Base-by-base conservation (phyloP, 2,888 invertebrate species). In the Dasysyrphus tricinctus region DNA sequence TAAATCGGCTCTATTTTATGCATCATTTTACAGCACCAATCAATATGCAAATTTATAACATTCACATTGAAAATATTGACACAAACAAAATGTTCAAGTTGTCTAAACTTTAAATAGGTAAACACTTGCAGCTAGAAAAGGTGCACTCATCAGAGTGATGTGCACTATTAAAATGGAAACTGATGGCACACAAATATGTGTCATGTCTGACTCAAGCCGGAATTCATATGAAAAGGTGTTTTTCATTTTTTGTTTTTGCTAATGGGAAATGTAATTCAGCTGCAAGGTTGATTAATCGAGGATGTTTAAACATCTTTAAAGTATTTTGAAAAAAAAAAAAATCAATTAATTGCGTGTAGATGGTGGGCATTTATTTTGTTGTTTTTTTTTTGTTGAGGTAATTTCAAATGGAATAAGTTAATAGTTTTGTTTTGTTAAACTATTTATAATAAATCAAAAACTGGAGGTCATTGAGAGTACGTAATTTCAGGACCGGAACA, bases 1-100 rank as follows among this genome's bases (percentile, higher is more conserved):
- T 6, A 5, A 32, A 32, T 63, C 61, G 54, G 29, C 3, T 34
- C 14, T 9, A 34, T 29, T 34, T 14, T 9, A 34, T 29, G 37
- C 32, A 61, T 42, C 42, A 61, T 24, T 61, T 12, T 11, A 37
- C 24, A 42, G 19, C 12, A 61, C 39, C n/a, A 56, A 81, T 81
- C 76, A 76, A 81, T 72, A 81, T 77, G 76, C 56, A 81, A 81
- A 76, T 81, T 72, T 77, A 76, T 72, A 72, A 49, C 39, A 65
- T 34, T 72, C 16, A 11, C 65, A 42, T 65, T 42, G 2, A 61
- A 42, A 42, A 42, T 76, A 75, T 76, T 65, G 69, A 77, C 72
- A 77, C 57, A 65, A 51, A 77, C 51, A 81, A 81, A n/a, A 72
- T 72, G 77, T 65, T 57, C 34, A 65, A 70, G 72, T 51, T 67